Conservation (phyloP, 2,888 invertebrate species). For the Philonicus albiceps region DNA sequence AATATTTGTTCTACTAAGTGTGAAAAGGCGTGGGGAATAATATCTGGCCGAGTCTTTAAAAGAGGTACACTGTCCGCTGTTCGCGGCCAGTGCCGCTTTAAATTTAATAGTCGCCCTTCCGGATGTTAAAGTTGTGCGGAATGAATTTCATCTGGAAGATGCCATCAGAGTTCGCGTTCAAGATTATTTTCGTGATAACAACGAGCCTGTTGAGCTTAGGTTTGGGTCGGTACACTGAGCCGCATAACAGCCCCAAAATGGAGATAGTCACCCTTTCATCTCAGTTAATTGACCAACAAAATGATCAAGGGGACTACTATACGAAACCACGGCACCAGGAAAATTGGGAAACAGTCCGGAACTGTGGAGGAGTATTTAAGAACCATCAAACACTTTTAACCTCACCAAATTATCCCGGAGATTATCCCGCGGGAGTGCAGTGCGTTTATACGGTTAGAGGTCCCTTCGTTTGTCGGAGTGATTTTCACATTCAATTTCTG, state of each 20-base stretch:
- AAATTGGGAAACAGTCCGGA: not conserved
- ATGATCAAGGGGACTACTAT: not conserved
- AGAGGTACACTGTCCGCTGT: not conserved
- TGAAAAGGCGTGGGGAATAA: not conserved
- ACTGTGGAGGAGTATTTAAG: constrained; percentile 63
- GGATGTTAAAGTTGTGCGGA: not conserved
- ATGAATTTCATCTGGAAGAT: not conserved
- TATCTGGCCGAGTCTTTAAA: not conserved
- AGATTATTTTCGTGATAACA: not conserved
- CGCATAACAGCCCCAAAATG: not conserved
- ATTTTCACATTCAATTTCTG: constrained; percentile 67
- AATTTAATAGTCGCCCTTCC: not conserved
- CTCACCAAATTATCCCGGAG: constrained; percentile 66
- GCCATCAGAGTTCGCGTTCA: not conserved
- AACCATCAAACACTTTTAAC: constrained; percentile 64
- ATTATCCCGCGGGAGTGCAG: constrained; percentile 58
- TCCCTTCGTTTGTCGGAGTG: constrained; percentile 64
- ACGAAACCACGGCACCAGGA: not conserved
- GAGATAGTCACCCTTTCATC: constrained; percentile 1
- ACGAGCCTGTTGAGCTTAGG: not conserved
- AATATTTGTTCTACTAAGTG: not conserved
- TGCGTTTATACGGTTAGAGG: constrained; percentile 64
- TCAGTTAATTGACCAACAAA: constrained; percentile 4
- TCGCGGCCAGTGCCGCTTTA: not conserved
- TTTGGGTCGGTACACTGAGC: not conserved